Evolutionary conservation across 1,140 invertebrate genomes (phyloP), one percentile per base, ranked within the genome.

Genomic region (Rhyzopertha dominica): DNA sequence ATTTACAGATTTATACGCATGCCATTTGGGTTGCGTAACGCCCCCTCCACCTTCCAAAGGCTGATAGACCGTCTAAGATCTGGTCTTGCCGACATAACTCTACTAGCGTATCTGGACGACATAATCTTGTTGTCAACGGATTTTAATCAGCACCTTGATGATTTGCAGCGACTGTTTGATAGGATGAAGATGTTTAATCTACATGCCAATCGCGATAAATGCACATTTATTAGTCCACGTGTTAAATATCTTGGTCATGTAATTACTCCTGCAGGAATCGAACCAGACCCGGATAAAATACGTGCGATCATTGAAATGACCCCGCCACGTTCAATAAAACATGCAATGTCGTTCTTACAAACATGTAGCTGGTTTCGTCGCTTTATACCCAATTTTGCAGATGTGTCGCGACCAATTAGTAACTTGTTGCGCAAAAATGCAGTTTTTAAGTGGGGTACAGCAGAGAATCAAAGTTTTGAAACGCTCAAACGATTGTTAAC

Each of bases 21-120:
- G 60, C 63, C 68, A 0, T 69, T 72, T 54, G 71, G 71, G 1
- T 49, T 74, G 2, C 43, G 44, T 4, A 69, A 63, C 36, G 49
- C 54, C 3, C 62, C 57, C 8, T 63, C 67, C 2, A 71, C 66
- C 0, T 73, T 70, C 40, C 61, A 66, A 41, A 35, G 71, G 34
- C 22, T 66, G 0, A 62, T 70, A 2, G 62, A 65, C 38, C 25
- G 51, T 4, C 49, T 67, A 9, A 42, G 49, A 16, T 45, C 52
- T 12, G 50, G 51, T 10, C 38, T 61, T 5, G 22, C 42, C n/a
- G 50, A 52, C 23, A 39, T 66, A 3, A 30, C 41, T 4, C 49
- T 61, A 2, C 53, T 65, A 18, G 56, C 53, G 1, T 70, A 70
- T 43, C 40, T 70, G 0, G 68, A 71, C 32, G 67, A 71, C 29